A percentile compares a stretch with the other conserved stretches of the same genome.
These are phyloP conservation scores for Noctua janthe DNA, from an alignment of 2,888 invertebrate genomes.

Conservation along the genomic window DNA sequence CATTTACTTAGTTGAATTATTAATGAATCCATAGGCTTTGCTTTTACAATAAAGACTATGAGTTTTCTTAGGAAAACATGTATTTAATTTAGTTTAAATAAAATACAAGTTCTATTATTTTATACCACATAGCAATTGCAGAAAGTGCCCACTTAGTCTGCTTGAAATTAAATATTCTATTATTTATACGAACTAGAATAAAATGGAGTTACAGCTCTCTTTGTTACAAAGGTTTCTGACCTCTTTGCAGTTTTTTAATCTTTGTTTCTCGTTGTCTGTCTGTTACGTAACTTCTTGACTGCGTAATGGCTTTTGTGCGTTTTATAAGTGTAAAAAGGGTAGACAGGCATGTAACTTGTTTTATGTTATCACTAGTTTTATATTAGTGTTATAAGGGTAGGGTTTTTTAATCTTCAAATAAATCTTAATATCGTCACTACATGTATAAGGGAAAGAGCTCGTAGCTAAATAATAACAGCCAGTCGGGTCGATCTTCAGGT, in stretches of 20 bases:
- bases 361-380: background rate
- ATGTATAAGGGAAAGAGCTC: background rate
- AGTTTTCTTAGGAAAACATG: background rate
- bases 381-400: background rate
- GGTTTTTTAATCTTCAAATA: background rate
- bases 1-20: background rate
- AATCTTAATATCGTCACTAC: background rate
- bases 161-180: conserved; percentile 2
- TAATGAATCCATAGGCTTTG: background rate
- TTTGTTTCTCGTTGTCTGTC: conserved; percentile 30
- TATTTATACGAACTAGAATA: conserved; percentile 10
- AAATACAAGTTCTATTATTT: background rate
- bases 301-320: conserved; percentile 31
- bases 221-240: conserved; percentile 23
- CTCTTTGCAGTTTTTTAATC: conserved; percentile 13
- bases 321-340: conserved; percentile 22
- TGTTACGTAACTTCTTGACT: conserved; percentile 14
- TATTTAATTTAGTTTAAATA: conserved; percentile 15
- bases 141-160: background rate
- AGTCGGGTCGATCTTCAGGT: no score
- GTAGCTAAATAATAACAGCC: no score
- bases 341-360: background rate
- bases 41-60: background rate
- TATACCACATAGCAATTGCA: conserved; percentile 16
- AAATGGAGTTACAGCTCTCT: conserved; percentile 20